Conservation (phyloP, 2,797 vertebrate species). For the Gambusia yucatana region DNA sequence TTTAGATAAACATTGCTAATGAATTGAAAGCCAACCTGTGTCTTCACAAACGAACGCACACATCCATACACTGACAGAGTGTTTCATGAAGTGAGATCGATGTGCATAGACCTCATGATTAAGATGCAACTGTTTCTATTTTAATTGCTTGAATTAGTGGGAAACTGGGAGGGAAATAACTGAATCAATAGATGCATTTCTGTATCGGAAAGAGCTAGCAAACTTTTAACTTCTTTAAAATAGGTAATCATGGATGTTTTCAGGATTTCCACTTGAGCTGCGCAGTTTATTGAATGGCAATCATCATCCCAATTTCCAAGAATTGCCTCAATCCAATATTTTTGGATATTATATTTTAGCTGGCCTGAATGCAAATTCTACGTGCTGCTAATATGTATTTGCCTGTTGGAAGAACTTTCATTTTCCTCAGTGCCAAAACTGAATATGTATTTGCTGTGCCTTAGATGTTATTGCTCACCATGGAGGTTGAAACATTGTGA, state of each 20-base stretch:
- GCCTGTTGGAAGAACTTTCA: not conserved
- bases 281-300: conserved; percentile 1
- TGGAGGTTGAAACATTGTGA: not conserved
- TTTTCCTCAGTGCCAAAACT: not conserved
- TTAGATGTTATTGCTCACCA: not conserved
- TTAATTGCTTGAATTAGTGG: conserved; percentile 59
- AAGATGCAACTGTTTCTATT: conserved; percentile 66
- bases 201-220: conserved; percentile 56
- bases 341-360: not conserved
- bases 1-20: conserved; percentile 34
- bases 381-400: not conserved
- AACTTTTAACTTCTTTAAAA: conserved; percentile 37
- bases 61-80: not conserved
- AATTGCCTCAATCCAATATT: not conserved
- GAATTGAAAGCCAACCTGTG: conserved; percentile 38
- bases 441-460: not conserved
- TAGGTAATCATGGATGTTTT: conserved; percentile 51
- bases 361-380: not conserved
- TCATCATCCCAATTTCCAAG: not conserved
- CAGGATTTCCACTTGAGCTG: conserved; percentile 1
- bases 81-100: not conserved
- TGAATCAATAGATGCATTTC: conserved; percentile 56
- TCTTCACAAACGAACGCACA: conserved; percentile 5
- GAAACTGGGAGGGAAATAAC: conserved; percentile 55
- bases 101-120: conserved; percentile 52